A percentile compares a stretch with the other conserved stretches of the same genome.
Evolutionary conservation across 2,888 invertebrate species (phyloP).

Genomic region (Drosophila planitibia): DNA sequence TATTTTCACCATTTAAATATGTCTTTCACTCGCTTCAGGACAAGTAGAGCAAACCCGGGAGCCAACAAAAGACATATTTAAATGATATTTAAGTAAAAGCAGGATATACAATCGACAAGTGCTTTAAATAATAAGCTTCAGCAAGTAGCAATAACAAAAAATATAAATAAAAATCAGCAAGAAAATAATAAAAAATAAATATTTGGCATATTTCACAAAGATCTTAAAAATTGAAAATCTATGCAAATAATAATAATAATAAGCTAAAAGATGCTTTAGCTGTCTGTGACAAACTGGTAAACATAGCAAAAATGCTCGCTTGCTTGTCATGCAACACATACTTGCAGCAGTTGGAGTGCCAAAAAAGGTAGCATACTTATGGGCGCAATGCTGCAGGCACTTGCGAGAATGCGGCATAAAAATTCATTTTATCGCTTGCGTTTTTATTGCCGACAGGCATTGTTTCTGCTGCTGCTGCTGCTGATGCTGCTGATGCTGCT

Average conservation of each 20-base stretch:
- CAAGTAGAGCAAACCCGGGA: background rate
- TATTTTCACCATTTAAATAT: too few relatives aligned
- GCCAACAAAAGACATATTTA: background rate
- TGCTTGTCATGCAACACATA: background rate
- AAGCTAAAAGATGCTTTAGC: background rate
- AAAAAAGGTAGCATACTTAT: constrained; percentile 63
- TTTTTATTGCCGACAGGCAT: constrained; percentile 65
- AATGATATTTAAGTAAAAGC: background rate
- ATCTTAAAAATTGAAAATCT: background rate
- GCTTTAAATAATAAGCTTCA: background rate
- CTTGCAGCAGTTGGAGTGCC: constrained; percentile 15
- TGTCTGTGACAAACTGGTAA: constrained; percentile 5
- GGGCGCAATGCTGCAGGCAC: constrained; percentile 66
- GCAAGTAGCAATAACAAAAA: background rate
- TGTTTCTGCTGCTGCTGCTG: constrained; percentile 34
- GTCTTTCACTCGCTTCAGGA: background rate
- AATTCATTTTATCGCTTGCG: constrained; percentile 77
- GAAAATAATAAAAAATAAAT: background rate
- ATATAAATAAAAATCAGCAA: background rate
- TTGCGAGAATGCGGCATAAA: constrained; percentile 79
- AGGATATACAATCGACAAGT: background rate
- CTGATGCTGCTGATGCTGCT: background rate
- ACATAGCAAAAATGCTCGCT: constrained; percentile 20
- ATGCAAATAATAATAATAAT: background rate
- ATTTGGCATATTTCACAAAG: background rate